A percentile compares a stretch with the other conserved stretches of the same genome.
Conservation (phyloP, 2,797 vertebrate species). For the Rhodeus uyekii region DNA sequence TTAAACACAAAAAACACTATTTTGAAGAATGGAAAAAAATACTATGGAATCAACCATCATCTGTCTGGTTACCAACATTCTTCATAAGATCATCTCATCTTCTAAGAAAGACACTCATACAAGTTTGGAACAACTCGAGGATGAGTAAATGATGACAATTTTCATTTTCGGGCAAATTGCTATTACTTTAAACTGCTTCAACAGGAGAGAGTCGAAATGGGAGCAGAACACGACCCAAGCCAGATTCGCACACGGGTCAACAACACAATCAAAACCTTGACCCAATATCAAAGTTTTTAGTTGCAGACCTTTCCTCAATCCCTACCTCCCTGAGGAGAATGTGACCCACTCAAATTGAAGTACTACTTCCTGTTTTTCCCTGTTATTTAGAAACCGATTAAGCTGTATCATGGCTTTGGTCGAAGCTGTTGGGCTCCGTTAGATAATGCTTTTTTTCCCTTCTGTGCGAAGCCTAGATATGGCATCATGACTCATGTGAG, state of each 20-base stretch:
- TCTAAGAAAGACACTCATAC: too few relatives aligned
- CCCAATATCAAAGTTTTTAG: constrained; percentile 14
- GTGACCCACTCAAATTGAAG: constrained; percentile 6
- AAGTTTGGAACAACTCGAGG: too few relatives aligned
- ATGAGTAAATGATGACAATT: too few relatives aligned
- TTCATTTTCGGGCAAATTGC: too few relatives aligned
- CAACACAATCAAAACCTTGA: not conserved
- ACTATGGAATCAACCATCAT: too few relatives aligned
- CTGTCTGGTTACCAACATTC: too few relatives aligned
- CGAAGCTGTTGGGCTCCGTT: constrained; percentile 54
- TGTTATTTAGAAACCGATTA: constrained; percentile 61
- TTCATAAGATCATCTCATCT: too few relatives aligned
- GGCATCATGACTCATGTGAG: constrained; percentile 68
- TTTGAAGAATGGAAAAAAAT: too few relatives aligned
- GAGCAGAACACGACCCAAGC: not conserved
- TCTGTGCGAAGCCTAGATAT: constrained; percentile 56
- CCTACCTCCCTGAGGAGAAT: constrained; percentile 24
- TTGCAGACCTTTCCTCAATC: not conserved
- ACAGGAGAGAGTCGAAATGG: not conserved
- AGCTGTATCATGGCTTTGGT: constrained; percentile 54
- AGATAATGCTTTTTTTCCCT: constrained; percentile 44
- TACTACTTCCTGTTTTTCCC: not conserved
- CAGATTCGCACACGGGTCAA: not conserved
- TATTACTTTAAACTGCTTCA: not conserved
- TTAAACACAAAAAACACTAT: not conserved